phyloP scores from a whole-genome alignment of 53 echinoderm and acorn worm species.

The Paracentrotus lividus region DNA sequence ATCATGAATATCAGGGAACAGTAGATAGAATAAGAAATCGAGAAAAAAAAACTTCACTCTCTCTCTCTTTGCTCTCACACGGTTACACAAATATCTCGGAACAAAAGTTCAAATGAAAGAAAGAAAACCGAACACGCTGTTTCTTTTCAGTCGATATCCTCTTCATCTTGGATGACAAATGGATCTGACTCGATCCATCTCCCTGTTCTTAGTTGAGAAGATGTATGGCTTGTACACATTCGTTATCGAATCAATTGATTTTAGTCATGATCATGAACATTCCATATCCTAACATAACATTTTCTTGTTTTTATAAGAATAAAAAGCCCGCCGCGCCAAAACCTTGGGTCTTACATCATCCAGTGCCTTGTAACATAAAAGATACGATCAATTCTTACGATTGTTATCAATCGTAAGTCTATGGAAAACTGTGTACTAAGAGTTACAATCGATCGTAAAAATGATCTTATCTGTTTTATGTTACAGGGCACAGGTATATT shows the following conservation, averaged over 20 bases:
- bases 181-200: neutral
- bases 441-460: no score
- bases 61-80: neutral
- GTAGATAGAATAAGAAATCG: no score
- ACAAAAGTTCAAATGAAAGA: constrained; percentile 5
- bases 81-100: neutral
- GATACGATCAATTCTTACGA: no score
- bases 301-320: neutral
- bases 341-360: no score
- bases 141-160: constrained; percentile 36
- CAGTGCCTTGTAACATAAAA: no score
- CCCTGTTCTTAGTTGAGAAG: neutral
- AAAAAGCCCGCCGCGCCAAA: no score
- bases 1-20: no score
- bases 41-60: no score
- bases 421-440: no score
- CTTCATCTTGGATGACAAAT: constrained; percentile 3
- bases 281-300: constrained; percentile 23
- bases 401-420: no score
- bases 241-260: constrained; percentile 54
- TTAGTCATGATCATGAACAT: constrained; percentile 19
- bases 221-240: neutral
- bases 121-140: neutral
- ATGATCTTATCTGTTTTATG: no score
- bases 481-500: no score